Evolutionary conservation across 2,113 vertebrate genomes (phyloP).

Genomic region (Montifringilla adamsi): DNA sequence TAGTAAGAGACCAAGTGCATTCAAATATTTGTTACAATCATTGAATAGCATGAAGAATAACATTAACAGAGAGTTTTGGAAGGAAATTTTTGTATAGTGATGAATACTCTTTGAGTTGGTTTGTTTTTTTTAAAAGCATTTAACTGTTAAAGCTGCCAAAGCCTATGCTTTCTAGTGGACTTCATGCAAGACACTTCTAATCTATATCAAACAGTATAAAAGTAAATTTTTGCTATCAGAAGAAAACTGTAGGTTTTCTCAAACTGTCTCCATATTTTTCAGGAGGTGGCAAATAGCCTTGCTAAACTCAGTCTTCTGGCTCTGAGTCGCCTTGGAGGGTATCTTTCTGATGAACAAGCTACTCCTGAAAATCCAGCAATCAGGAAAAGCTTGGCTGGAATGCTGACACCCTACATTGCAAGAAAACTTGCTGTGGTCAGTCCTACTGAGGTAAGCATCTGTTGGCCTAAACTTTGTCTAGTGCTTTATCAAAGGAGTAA

Average conservation of each 20-base stretch:
- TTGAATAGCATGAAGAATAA: neutral
- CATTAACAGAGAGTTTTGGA: neutral
- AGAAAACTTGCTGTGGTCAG: slow-evolving; percentile 82
- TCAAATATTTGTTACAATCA: neutral
- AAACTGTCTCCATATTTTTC: neutral
- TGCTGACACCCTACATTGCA: slow-evolving; percentile 93
- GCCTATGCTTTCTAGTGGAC: neutral
- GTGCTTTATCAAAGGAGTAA: neutral
- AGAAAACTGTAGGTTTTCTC: neutral
- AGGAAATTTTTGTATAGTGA: neutral
- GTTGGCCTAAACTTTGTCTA: neutral
- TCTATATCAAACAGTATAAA: neutral
- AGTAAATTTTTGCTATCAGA: neutral
- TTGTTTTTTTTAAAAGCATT: neutral
- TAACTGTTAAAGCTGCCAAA: neutral
- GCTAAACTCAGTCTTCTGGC: slow-evolving; percentile 91
- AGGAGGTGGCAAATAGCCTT: slow-evolving; percentile 93
- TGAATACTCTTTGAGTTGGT: neutral
- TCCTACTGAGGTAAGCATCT: slow-evolving; percentile 81
- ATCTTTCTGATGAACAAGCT: slow-evolving; percentile 72
- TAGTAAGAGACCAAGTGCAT: neutral
- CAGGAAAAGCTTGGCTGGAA: slow-evolving; percentile 90
- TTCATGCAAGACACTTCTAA: neutral
- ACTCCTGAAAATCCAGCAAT: slow-evolving; percentile 93
- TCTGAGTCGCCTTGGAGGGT: slow-evolving; percentile 91